Percentiles rank a stretch among this genome's conserved stretches.
phyloP scores from a whole-genome alignment of 2,888 invertebrate species.

The Amaurobius ferox region DNA sequence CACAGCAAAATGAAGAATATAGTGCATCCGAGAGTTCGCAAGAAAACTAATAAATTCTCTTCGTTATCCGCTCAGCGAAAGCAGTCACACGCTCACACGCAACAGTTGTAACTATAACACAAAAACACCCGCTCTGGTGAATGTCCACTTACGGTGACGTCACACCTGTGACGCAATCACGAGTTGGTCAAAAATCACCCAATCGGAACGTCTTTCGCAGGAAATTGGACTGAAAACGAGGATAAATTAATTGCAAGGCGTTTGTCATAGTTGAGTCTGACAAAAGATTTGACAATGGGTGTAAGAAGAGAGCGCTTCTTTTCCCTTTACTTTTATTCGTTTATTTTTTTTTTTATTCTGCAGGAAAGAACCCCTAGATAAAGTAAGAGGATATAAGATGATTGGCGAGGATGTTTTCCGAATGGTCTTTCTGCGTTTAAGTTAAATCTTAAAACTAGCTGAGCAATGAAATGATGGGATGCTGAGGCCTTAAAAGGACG shows the following conservation, averaged over 20 bases:
- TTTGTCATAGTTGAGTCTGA: conserved; percentile 45
- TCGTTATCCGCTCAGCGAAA: too few species aligned
- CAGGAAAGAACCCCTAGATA: conserved; percentile 21
- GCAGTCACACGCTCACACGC: too few species aligned
- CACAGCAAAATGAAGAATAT: too few species aligned
- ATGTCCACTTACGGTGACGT: conserved; percentile 10
- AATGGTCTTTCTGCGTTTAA: background rate
- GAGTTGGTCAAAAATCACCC: conserved; percentile 31
- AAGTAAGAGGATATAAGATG: conserved; percentile 15
- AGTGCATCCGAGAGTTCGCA: too few species aligned
- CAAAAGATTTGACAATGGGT: conserved; percentile 19
- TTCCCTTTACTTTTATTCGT: conserved; percentile 26
- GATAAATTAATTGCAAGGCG: conserved; percentile 57
- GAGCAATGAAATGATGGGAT: background rate
- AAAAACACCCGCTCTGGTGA: background rate
- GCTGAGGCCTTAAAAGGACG: conserved; percentile 14
- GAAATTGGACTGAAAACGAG: conserved; percentile 36
- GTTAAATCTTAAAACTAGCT: background rate
- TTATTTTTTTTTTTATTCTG: background rate
- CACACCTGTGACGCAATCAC: conserved; percentile 25
- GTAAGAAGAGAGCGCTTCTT: background rate
- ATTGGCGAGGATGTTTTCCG: conserved; percentile 3
- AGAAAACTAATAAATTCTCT: too few species aligned
- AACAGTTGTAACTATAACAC: background rate
- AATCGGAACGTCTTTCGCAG: conserved; percentile 36